These are phyloP conservation scores for Penaeus chinensis DNA, from an alignment of 1,140 invertebrate species.

Conservation along the genomic window DNA sequence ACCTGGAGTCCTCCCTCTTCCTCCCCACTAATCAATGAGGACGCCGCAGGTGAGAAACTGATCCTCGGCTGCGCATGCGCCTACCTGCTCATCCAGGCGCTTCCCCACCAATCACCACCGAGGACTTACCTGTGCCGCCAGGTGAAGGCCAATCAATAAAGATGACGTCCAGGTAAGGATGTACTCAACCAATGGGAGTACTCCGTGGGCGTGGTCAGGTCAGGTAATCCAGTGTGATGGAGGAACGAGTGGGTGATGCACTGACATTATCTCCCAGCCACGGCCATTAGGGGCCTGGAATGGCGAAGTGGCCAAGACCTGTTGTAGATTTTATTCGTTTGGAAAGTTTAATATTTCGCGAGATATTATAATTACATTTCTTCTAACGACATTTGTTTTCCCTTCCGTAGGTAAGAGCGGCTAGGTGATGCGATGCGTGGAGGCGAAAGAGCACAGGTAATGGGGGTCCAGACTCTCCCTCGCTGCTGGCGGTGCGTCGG, in stretches of 20 bases:
- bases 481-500: too few species aligned
- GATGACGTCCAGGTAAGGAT: slow-evolving; percentile 44
- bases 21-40: slow-evolving; percentile 37
- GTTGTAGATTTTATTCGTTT: too few species aligned
- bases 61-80: slow-evolving; percentile 18
- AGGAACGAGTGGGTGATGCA: not conserved
- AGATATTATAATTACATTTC: too few species aligned
- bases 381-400: too few species aligned
- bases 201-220: slow-evolving; percentile 34
- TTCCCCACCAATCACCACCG: slow-evolving; percentile 35
- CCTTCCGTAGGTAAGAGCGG: too few species aligned
- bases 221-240: slow-evolving; percentile 45
- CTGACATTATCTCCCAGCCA: too few species aligned
- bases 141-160: slow-evolving; percentile 51
- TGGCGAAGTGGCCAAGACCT: too few species aligned
- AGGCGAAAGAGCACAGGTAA: too few species aligned
- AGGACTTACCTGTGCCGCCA: slow-evolving; percentile 48
- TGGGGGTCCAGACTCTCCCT: too few species aligned
- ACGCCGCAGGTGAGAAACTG: slow-evolving; percentile 30
- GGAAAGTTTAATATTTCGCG: too few species aligned
- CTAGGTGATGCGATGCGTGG: too few species aligned
- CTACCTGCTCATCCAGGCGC: slow-evolving; percentile 34
- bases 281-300: too few species aligned
- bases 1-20: not conserved
- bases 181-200: slow-evolving; percentile 37